phyloP scores from a whole-genome alignment of 2,888 invertebrate genomes.

The Geophilus truncorum region DNA sequence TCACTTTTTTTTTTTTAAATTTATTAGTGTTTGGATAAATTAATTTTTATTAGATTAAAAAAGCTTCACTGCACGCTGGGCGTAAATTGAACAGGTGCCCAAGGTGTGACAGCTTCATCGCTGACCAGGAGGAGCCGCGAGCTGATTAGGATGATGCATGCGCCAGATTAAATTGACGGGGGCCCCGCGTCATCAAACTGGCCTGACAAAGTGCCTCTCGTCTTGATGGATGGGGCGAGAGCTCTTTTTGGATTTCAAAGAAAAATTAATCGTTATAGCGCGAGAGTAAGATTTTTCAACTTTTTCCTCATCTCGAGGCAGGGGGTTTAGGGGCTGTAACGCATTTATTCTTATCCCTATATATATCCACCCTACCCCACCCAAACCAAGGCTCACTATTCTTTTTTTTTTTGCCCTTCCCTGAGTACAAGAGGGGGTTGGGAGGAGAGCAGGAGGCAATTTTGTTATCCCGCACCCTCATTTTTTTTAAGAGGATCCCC shows the following conservation, averaged over 20 bases:
- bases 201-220: slow-evolving; percentile 9
- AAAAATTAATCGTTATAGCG: not conserved
- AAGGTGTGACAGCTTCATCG: slow-evolving; percentile 1
- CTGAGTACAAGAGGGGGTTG: not conserved
- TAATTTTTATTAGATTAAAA: no score
- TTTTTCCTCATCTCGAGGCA: not conserved
- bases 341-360: not conserved
- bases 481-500: not conserved
- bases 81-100: not conserved
- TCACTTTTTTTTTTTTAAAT: not conserved
- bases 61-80: no score
- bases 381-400: not conserved
- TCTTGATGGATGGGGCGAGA: not conserved
- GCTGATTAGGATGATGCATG: slow-evolving; percentile 11
- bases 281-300: not conserved
- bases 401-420: not conserved
- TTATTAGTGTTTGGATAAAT: no score
- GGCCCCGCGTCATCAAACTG: not conserved
- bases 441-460: not conserved
- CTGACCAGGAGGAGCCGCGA: slow-evolving; percentile 8
- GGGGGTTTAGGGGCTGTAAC: not conserved
- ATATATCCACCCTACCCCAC: no score
- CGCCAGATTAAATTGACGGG: slow-evolving; percentile 4
- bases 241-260: not conserved
- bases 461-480: slow-evolving; percentile 6